Percentiles rank a stretch among this genome's conserved stretches.
Evolutionary conservation across 2,797 vertebrate species (phyloP).

Genomic region (Phylloscopus collybita): DNA sequence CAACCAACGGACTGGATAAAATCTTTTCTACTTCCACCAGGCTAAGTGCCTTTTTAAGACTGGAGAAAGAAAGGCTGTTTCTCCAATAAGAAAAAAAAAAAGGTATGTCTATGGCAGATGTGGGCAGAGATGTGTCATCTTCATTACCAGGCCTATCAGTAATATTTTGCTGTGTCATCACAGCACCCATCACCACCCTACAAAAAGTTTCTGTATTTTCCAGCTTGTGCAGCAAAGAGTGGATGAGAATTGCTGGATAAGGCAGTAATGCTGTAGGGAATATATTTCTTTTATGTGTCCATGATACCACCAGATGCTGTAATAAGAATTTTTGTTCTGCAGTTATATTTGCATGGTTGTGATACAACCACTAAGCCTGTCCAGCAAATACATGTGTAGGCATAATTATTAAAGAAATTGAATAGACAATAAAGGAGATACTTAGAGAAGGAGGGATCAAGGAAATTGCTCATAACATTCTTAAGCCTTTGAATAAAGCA

Average conservation of each 20-base stretch:
- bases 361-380: not conserved
- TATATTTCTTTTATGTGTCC: not conserved
- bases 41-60: not conserved
- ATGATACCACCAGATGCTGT: not conserved
- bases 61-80: not conserved
- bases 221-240: not conserved
- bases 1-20: not conserved
- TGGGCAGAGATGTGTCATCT: not conserved
- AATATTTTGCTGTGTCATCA: not conserved
- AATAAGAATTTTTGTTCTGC: not conserved
- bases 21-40: not conserved
- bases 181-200: not conserved
- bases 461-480: not conserved
- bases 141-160: not conserved
- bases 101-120: not conserved
- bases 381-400: not conserved
- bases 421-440: not conserved
- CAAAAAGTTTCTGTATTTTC: not conserved
- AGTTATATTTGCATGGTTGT: not conserved
- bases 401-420: not conserved
- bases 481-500: conserved; percentile 32
- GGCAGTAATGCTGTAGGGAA: not conserved
- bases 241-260: not conserved
- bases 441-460: conserved; percentile 1
- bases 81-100: not conserved